Percentiles rank a stretch among this genome's conserved stretches.
These are phyloP conservation scores for Sander vitreus DNA, from an alignment of 2,113 vertebrate genomes.

Conservation along the genomic window DNA sequence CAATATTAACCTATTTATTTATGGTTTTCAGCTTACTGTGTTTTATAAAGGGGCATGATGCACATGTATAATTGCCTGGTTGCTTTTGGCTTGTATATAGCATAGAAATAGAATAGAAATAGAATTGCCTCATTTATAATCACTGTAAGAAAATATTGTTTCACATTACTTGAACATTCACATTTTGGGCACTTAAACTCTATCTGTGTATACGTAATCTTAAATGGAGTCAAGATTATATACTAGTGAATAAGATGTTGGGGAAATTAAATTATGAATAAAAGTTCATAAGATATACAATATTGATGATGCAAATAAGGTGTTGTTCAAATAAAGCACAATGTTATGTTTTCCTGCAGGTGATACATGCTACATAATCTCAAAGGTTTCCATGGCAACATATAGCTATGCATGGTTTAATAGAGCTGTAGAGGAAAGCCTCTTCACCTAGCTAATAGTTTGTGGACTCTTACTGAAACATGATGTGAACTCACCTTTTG, in stretches of 20 bases:
- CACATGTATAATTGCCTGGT: constrained; percentile 39
- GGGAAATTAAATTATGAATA: constrained; percentile 6
- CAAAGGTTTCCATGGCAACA: constrained; percentile 48
- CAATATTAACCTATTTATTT: constrained; percentile 38
- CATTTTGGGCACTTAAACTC: constrained; percentile 47
- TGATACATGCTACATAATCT: constrained; percentile 34
- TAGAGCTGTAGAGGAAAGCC: constrained; percentile 61
- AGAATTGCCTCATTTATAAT: constrained; percentile 40
- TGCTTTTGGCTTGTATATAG: constrained; percentile 66
- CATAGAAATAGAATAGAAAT: constrained; percentile 55
- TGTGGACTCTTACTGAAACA: constrained; percentile 59
- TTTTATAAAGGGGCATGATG: constrained; percentile 30
- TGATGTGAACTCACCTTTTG: constrained; percentile 79
- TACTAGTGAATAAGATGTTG: constrained; percentile 29
- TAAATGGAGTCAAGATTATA: constrained; percentile 44
- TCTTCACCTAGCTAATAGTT: constrained; percentile 57
- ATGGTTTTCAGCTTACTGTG: constrained; percentile 47
- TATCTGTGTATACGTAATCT: constrained; percentile 45
- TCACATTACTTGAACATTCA: constrained; percentile 54
- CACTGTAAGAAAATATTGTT: constrained; percentile 41
- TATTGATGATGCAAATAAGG: constrained; percentile 46
- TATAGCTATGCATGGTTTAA: constrained; percentile 75
- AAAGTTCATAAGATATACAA: constrained; percentile 28
- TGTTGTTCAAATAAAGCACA: constrained; percentile 69
- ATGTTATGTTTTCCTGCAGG: constrained; percentile 54